phyloP scores from a whole-genome alignment of 1,140 invertebrate genomes.

The Spodoptera frugiperda region DNA sequence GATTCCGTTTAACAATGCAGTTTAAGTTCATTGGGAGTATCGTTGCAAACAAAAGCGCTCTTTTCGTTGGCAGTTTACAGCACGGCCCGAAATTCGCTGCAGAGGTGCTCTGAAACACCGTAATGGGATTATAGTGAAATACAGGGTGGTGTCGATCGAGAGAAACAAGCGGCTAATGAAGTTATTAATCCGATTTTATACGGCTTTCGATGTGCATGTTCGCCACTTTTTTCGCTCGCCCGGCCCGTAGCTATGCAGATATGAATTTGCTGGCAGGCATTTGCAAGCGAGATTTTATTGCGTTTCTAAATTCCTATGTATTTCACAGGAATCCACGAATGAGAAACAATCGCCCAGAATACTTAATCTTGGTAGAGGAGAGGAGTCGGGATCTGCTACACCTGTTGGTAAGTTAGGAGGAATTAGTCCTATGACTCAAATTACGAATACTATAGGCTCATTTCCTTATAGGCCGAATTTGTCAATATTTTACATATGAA shows the following conservation, averaged over 20 bases:
- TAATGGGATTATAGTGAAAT: conserved; percentile 85
- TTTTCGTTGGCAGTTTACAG: conserved; percentile 30
- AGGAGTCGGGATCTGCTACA: conserved; percentile 66
- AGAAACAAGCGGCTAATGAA: conserved; percentile 85
- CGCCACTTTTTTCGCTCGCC: conserved; percentile 63
- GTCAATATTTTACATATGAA: background rate
- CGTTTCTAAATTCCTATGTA: conserved; percentile 33
- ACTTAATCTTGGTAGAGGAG: conserved; percentile 55
- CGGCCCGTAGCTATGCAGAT: conserved; percentile 14
- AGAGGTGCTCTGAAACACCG: conserved; percentile 61
- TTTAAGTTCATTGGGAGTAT: conserved; percentile 26
- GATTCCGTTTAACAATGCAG: conserved; percentile 27
- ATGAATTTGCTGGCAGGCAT: conserved; percentile 44
- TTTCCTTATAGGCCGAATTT: background rate
- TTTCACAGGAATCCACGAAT: conserved; percentile 65
- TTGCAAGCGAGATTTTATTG: conserved; percentile 27
- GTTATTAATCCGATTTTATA: conserved; percentile 84
- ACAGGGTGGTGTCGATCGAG: conserved; percentile 81
- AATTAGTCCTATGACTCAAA: no score
- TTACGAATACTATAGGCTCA: background rate
- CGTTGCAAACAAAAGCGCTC: conserved; percentile 25
- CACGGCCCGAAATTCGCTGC: conserved; percentile 59
- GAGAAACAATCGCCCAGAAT: conserved; percentile 61
- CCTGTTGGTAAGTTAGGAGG: conserved; percentile 60
- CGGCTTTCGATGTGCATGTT: conserved; percentile 74